These are phyloP conservation scores for Pristionchus exspectatus DNA, from an alignment of 2,888 invertebrate genomes.

Conservation along the genomic window DNA sequence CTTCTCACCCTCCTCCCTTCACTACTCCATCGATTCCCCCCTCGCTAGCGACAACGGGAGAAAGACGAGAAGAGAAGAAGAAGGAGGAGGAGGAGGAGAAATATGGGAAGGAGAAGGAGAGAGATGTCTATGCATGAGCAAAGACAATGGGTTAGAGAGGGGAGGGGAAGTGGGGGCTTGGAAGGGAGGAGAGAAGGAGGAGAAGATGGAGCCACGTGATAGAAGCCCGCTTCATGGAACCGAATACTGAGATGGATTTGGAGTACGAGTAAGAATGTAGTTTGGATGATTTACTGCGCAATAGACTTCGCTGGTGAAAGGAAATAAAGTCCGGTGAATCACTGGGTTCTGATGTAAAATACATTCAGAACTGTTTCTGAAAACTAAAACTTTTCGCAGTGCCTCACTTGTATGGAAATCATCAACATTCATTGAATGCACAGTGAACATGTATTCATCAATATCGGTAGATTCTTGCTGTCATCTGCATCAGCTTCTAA, in stretches of 20 bases:
- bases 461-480: no score
- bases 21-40: not conserved
- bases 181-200: not conserved
- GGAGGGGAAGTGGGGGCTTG: not conserved
- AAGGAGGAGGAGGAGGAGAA: slow-evolving; percentile 1
- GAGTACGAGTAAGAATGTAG: not conserved
- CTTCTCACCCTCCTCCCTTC: not conserved
- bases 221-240: not conserved
- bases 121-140: slow-evolving; percentile 23
- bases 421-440: no score
- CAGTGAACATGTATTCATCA: no score
- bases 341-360: not conserved
- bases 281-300: no score
- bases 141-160: slow-evolving; percentile 33
- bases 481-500: no score
- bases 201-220: not conserved
- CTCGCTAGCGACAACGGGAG: not conserved
- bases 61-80: slow-evolving; percentile 30
- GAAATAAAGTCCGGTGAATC: no score
- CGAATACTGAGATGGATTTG: not conserved
- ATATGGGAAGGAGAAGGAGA: slow-evolving; percentile 13
- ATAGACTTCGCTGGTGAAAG: no score
- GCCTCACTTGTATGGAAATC: no score
- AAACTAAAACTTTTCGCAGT: no score
- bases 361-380: not conserved